phyloP scores from a whole-genome alignment of 2,113 vertebrate species.

The Ardeotis arabs region DNA sequence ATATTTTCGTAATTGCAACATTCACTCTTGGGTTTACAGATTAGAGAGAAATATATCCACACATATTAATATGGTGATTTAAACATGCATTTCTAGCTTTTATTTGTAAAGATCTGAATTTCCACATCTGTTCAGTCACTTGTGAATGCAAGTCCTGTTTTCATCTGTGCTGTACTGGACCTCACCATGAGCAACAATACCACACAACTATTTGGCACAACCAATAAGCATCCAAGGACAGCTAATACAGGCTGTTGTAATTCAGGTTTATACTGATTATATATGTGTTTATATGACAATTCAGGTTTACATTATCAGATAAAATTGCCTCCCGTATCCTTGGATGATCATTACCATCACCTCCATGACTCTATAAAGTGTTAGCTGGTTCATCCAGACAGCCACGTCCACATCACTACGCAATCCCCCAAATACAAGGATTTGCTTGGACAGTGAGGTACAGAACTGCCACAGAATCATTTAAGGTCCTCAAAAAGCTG shows the following conservation, averaged over 20 bases:
- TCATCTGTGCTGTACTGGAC: background rate
- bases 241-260: background rate
- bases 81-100: background rate
- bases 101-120: background rate
- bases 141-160: background rate
- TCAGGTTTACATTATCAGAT: background rate
- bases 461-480: background rate
- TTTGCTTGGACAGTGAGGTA: background rate
- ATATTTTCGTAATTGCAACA: background rate
- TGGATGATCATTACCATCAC: accelerated
- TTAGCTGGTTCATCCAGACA: background rate
- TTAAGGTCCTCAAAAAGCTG: background rate
- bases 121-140: background rate
- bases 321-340: background rate
- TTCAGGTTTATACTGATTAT: background rate
- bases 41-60: background rate
- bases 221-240: background rate
- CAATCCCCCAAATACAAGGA: background rate
- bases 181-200: background rate
- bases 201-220: background rate
- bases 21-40: background rate
- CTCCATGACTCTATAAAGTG: background rate
- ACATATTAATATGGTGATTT: background rate
- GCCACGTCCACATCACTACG: accelerated
- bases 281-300: background rate